A percentile compares a stretch with the other conserved stretches of the same genome.
These are phyloP conservation scores for Symphodus melops DNA, from an alignment of 2,113 vertebrate species.

Conservation along the genomic window DNA sequence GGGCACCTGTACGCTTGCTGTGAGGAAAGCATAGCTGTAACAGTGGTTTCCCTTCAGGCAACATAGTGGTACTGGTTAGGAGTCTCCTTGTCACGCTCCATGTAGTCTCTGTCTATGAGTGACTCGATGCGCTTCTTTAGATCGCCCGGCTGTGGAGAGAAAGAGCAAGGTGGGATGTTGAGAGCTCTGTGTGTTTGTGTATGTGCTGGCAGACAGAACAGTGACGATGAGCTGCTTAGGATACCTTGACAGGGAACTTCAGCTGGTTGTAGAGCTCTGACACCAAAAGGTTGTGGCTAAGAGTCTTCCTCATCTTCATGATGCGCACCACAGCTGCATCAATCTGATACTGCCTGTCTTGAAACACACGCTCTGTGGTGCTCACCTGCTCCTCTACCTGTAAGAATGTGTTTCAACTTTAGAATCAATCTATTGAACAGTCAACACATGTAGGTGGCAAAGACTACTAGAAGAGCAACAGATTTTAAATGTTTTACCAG, in stretches of 20 bases:
- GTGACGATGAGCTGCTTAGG: neutral
- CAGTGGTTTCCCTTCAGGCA: constrained; percentile 84
- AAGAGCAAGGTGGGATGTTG: neutral
- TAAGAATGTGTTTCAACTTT: neutral
- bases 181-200: neutral
- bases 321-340: constrained; percentile 94
- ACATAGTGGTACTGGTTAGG: constrained; percentile 98
- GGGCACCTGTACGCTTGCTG: constrained; percentile 57
- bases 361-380: constrained; percentile 94
- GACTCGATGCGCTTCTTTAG: constrained; percentile 98
- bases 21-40: constrained; percentile 53
- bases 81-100: constrained; percentile 97
- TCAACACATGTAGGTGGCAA: too few relatives aligned
- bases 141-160: constrained; percentile 88
- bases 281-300: constrained; percentile 92
- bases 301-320: constrained; percentile 97
- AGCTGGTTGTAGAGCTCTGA: constrained; percentile 95
- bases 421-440: too few relatives aligned
- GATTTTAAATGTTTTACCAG: neutral
- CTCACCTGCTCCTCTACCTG: constrained; percentile 95
- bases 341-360: constrained; percentile 94
- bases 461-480: too few relatives aligned
- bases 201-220: neutral
- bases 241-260: constrained; percentile 95
- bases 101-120: constrained; percentile 98